phyloP scores from a whole-genome alignment of 2,888 invertebrate species.

The Lathronympha strigana region DNA sequence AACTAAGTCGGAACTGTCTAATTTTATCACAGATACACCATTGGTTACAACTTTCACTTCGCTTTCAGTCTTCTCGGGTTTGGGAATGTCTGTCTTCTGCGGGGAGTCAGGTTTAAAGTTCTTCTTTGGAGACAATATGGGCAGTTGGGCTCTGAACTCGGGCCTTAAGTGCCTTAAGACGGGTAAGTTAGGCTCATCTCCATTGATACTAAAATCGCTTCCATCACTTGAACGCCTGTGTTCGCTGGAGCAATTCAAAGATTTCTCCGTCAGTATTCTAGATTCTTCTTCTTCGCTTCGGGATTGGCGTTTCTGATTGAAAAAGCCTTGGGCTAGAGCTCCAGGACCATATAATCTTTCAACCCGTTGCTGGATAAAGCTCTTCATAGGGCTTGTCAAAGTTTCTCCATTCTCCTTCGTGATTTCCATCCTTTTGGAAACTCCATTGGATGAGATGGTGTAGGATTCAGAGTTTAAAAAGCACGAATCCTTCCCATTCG shows the following conservation, averaged over 20 bases:
- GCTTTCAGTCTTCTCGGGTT: slow-evolving; percentile 61
- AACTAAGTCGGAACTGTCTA: slow-evolving; percentile 58
- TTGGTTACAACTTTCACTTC: slow-evolving; percentile 58
- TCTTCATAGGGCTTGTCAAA: slow-evolving; percentile 84
- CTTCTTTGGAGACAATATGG: slow-evolving; percentile 86
- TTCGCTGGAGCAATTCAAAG: slow-evolving; percentile 68
- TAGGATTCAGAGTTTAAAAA: slow-evolving; percentile 71
- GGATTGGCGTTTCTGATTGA: slow-evolving; percentile 85
- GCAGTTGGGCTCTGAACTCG: slow-evolving; percentile 93
- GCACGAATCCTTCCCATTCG: slow-evolving; percentile 68
- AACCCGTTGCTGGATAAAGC: slow-evolving; percentile 95
- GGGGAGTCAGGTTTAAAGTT: slow-evolving; percentile 68
- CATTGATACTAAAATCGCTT: slow-evolving; percentile 61
- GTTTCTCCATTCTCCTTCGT: slow-evolving; percentile 79
- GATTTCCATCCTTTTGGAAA: slow-evolving; percentile 76
- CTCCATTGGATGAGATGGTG: slow-evolving; percentile 77
- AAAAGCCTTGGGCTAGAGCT: slow-evolving; percentile 93
- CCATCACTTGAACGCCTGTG: slow-evolving; percentile 64
- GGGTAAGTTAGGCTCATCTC: slow-evolving; percentile 82
- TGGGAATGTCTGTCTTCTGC: slow-evolving; percentile 69
- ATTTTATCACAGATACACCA: slow-evolving; percentile 74
- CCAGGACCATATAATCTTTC: slow-evolving; percentile 95
- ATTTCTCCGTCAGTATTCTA: slow-evolving; percentile 73
- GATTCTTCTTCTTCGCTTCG: slow-evolving; percentile 70
- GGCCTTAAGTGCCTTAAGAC: slow-evolving; percentile 93